Conservation (phyloP, 2,113 vertebrate species). For the Bujurquina vittata region DNA sequence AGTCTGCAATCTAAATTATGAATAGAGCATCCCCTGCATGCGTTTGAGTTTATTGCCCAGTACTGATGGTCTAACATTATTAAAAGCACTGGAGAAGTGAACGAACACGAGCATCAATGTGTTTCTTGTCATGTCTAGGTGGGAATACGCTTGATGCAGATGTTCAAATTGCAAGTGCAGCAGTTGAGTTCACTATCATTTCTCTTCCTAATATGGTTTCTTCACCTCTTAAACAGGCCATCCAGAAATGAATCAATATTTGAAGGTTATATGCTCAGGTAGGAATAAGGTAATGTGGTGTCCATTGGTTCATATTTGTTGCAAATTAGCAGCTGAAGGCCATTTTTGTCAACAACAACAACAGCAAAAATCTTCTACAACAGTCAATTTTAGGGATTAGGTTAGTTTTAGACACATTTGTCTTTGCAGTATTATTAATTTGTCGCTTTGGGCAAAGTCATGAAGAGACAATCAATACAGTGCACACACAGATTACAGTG, state of each 20-base stretch:
- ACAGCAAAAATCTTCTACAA: conserved; percentile 50
- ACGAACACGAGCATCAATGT: background rate
- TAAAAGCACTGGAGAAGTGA: background rate
- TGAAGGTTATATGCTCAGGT: conserved; percentile 57
- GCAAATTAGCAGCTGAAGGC: conserved; percentile 31
- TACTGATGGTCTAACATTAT: background rate
- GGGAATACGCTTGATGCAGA: background rate
- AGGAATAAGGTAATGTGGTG: conserved; percentile 43
- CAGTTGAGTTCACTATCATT: conserved; percentile 37
- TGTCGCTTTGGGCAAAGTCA: conserved; percentile 62
- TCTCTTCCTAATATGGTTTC: conserved; percentile 27
- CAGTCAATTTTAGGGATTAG: conserved; percentile 51
- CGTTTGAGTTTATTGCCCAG: background rate
- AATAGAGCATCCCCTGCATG: background rate
- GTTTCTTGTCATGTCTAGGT: background rate
- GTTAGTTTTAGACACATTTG: conserved; percentile 69
- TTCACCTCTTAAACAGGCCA: conserved; percentile 46
- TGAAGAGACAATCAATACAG: conserved; percentile 66
- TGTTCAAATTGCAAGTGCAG: conserved; percentile 4
- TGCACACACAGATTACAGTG: conserved; percentile 68
- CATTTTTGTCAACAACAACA: conserved; percentile 37
- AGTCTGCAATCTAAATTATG: background rate
- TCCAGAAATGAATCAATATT: conserved; percentile 57
- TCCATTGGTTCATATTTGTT: conserved; percentile 37
- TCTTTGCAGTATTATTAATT: conserved; percentile 72